Evolutionary conservation across 2,888 invertebrate genomes (phyloP).

Genomic region (Carabus problematicus): DNA sequence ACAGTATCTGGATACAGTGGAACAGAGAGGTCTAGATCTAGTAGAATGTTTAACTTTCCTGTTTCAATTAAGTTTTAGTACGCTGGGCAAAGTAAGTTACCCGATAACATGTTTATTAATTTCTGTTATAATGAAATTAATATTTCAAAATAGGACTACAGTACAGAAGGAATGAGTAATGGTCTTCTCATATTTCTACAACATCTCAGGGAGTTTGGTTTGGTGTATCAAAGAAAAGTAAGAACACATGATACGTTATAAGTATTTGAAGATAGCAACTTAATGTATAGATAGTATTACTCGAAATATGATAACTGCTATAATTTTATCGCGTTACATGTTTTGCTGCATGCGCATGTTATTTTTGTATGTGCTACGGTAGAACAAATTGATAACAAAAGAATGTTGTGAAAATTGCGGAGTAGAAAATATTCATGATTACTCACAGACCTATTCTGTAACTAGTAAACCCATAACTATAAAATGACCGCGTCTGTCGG

Average conservation of each 20-base stretch:
- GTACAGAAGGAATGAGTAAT: slow-evolving; percentile 91
- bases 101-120: background rate
- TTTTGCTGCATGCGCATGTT: no score
- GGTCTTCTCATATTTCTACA: slow-evolving; percentile 90
- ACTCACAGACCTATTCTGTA: no score
- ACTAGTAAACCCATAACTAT: no score
- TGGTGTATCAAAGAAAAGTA: slow-evolving; percentile 95
- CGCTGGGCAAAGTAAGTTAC: slow-evolving; percentile 78
- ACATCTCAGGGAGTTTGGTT: slow-evolving; percentile 95
- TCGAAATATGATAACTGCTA: no score
- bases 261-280: no score
- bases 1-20: slow-evolving; percentile 93
- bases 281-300: no score
- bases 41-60: slow-evolving; percentile 93
- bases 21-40: slow-evolving; percentile 83
- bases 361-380: no score
- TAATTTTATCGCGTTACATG: no score
- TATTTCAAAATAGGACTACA: slow-evolving; percentile 78
- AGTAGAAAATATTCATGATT: no score
- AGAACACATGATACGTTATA: background rate
- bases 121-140: background rate
- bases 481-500: no score
- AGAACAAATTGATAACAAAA: no score
- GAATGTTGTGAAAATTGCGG: no score
- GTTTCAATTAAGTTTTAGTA: slow-evolving; percentile 96